Evolutionary conservation across 2,888 invertebrate genomes (phyloP).

Genomic region (Bibio marci): DNA sequence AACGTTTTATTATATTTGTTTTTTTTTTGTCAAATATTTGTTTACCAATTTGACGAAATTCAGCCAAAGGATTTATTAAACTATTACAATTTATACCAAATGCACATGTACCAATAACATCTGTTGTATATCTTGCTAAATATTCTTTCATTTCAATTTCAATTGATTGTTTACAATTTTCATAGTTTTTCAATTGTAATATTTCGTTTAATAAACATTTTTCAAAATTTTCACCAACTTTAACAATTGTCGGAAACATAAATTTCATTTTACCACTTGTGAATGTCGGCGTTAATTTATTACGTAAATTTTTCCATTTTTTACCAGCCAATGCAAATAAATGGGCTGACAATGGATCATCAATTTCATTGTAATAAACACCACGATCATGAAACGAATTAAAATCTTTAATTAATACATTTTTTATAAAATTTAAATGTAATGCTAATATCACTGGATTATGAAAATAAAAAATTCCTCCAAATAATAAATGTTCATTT

Average conservation of each 20-base stretch:
- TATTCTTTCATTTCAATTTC: slow-evolving; percentile 6
- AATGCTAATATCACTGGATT: neutral
- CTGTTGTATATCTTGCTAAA: slow-evolving; percentile 12
- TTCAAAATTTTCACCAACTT: slow-evolving; percentile 22
- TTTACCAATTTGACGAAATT: slow-evolving; percentile 18
- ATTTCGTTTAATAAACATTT: slow-evolving; percentile 14
- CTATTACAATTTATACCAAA: slow-evolving; percentile 28
- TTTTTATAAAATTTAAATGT: too few species aligned
- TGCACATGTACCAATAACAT: slow-evolving; percentile 18
- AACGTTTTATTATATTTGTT: too few species aligned
- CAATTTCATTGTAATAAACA: too few species aligned
- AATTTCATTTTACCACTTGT: slow-evolving; percentile 29
- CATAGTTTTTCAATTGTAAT: slow-evolving; percentile 15
- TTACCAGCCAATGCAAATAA: slow-evolving; percentile 26
- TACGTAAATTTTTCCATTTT: slow-evolving; percentile 24
- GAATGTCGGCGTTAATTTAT: slow-evolving; percentile 17
- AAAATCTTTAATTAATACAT: slow-evolving; percentile 8
- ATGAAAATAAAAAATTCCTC: neutral
- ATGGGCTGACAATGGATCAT: slow-evolving; percentile 27
- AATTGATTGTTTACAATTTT: slow-evolving; percentile 6
- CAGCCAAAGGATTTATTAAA: slow-evolving; percentile 20
- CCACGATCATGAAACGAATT: slow-evolving; percentile 11
- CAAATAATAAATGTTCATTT: too few species aligned
- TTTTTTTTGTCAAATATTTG: slow-evolving; percentile 7
- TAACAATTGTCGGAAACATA: too few species aligned